Base-by-base conservation (phyloP, 2,888 invertebrate genomes). In the Ariolimax columbianus region DNA sequence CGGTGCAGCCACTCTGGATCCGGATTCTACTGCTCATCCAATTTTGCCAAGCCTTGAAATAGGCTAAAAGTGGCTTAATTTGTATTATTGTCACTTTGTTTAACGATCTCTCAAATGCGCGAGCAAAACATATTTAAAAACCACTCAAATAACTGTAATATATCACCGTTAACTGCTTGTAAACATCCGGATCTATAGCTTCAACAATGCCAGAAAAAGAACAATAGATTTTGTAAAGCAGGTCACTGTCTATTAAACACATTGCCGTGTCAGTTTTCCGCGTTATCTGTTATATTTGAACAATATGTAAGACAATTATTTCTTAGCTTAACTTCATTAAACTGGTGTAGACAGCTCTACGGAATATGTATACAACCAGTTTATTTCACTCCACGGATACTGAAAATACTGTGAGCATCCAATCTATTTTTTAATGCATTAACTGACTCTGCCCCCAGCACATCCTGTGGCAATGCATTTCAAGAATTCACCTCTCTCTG, bases 111-210 rank as follows among this genome's bases (percentile, higher is more conserved):
- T 63, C n/a, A 23, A n/a, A 63, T 63, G n/a, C 9, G 17, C 17
- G 23, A 63, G 23, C 11, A 33, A 66, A 30, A 33, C 9, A 66
- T 66, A 4, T 33, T 2, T 23, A 30, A 33, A 33, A 66, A 30
- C 1, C 2, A 66, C 0, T 0, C 17, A 11, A 33, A 0, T 6
- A 33, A 33, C 14, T 33, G 17, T 23, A 26, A 7, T 40, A 55
- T 72, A 14, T 1, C 0, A 40, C 40, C 38, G 0, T 19, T 26
- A 72, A 26, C 26, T 40, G 1, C 11, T 40, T 72, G 72, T 72
- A 72, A 72, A 72, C 40, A 72, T 72, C 72, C 38, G 72, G 72
- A 38, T 26, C 38, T 19, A 26, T 72, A 72, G 72, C 38, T 6
- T 3, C 36, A 3, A 23, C 33, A 36, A 36, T 33, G 33, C 7